These are phyloP conservation scores for Columba janthina DNA, from an alignment of 2,113 vertebrate species.

Conservation along the genomic window DNA sequence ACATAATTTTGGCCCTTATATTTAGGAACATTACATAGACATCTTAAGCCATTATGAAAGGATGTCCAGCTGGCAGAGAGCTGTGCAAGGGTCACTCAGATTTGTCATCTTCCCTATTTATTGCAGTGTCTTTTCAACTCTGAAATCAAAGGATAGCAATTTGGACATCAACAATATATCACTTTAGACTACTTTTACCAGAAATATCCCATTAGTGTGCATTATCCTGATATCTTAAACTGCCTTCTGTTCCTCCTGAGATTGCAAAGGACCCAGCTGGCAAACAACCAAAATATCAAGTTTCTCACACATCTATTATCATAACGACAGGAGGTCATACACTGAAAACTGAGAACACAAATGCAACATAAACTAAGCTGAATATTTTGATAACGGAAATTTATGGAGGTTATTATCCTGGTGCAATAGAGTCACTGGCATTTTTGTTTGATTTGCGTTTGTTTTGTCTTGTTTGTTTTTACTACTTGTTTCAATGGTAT, in stretches of 20 bases:
- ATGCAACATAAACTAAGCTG: not conserved
- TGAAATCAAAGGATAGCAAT: conserved; percentile 14
- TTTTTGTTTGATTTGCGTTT: not conserved
- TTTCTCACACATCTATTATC: conserved; percentile 13
- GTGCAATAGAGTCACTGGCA: not conserved
- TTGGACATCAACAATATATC: not conserved
- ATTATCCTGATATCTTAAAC: conserved; percentile 48
- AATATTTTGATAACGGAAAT: not conserved
- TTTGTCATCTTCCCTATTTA: not conserved
- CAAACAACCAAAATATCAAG: conserved; percentile 7
- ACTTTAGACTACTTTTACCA: conserved; percentile 4
- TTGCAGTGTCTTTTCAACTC: not conserved
- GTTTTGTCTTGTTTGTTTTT: not conserved
- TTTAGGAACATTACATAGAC: not conserved
- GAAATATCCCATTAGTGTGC: conserved; percentile 43
- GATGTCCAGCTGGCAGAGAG: not conserved
- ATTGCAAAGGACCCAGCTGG: conserved; percentile 6
- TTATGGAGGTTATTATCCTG: not conserved
- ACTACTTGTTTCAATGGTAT: not conserved
- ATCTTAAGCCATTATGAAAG: not conserved
- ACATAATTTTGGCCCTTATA: not conserved
- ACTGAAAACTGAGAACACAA: conserved; percentile 31
- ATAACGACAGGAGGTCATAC: conserved; percentile 2
- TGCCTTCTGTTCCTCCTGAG: not conserved
- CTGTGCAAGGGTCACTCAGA: not conserved